Percentiles rank a stretch among this genome's conserved stretches.
Conservation (phyloP, 2,888 invertebrate genomes). For the Thera britannica region DNA sequence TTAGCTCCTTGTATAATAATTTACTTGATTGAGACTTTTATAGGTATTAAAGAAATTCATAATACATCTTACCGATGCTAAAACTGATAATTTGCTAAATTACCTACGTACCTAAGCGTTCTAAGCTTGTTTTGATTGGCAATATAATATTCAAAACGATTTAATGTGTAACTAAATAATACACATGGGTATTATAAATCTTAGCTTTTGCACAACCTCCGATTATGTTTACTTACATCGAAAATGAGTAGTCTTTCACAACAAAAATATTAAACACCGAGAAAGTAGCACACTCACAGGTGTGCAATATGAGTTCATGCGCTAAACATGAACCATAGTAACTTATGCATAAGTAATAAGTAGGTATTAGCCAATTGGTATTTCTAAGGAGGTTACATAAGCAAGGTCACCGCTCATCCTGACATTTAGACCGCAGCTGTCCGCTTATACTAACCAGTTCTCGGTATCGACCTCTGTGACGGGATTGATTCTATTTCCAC, state of each 20-base stretch:
- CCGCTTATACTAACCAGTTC: constrained; percentile 78
- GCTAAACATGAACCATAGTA: constrained; percentile 41
- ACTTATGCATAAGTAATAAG: constrained; percentile 51
- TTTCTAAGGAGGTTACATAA: constrained; percentile 76
- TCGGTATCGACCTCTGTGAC: constrained; percentile 50
- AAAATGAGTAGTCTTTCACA: constrained; percentile 13
- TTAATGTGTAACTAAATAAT: background rate
- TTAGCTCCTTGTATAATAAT: too few species aligned
- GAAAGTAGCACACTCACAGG: constrained; percentile 29
- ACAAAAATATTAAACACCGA: constrained; percentile 16
- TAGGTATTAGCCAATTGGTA: constrained; percentile 67
- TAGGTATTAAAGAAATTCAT: too few species aligned
- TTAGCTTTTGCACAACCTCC: constrained; percentile 11
- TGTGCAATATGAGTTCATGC: constrained; percentile 36
- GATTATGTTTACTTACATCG: constrained; percentile 10
- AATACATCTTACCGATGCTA: too few species aligned
- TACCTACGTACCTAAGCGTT: too few species aligned
- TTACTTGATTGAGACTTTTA: too few species aligned
- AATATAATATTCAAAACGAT: background rate
- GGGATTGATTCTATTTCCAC: constrained; percentile 31
- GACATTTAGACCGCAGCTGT: constrained; percentile 78
- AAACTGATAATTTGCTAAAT: too few species aligned
- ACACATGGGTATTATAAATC: background rate
- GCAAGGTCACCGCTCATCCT: constrained; percentile 76
- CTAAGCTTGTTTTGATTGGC: too few species aligned